A percentile compares a stretch with the other conserved stretches of the same genome.
Evolutionary conservation across 2,113 vertebrate genomes (phyloP).

Genomic region (Macquaria ambigua): DNA sequence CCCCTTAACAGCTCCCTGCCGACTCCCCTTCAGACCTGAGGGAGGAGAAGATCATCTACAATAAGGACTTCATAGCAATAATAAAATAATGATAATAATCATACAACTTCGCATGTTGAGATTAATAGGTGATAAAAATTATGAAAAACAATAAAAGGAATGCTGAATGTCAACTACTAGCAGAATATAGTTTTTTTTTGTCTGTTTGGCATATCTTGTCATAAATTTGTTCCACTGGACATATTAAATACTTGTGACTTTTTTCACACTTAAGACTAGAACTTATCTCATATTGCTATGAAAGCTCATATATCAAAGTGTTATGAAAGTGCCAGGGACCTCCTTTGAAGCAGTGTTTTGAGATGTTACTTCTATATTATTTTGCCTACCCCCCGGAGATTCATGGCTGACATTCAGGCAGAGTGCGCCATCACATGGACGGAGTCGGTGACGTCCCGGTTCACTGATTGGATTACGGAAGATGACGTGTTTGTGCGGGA

Average conservation of each 20-base stretch:
- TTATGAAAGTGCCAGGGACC: too few species aligned
- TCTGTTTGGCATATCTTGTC: not conserved
- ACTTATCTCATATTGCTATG: too few species aligned
- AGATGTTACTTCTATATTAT: not conserved
- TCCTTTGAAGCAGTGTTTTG: not conserved
- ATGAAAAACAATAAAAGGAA: too few species aligned
- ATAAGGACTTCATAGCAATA: not conserved
- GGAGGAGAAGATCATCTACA: not conserved
- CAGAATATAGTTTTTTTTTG: not conserved
- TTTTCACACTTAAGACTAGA: too few species aligned
- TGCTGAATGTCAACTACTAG: not conserved
- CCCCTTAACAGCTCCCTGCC: not conserved
- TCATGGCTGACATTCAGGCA: not conserved
- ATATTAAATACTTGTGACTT: not conserved
- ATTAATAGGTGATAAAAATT: not conserved
- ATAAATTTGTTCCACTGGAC: not conserved
- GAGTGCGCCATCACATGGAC: conserved; percentile 16
- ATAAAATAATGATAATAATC: not conserved
- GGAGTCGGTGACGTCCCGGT: not conserved
- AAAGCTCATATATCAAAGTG: too few species aligned
- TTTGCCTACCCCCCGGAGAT: too few species aligned
- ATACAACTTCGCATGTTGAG: too few species aligned
- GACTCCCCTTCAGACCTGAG: not conserved
- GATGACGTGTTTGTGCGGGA: conserved; percentile 69
- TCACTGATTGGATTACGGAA: conserved; percentile 58